Evolutionary conservation across 2,113 vertebrate species (phyloP).

Genomic region (Tragelaphus scriptus): DNA sequence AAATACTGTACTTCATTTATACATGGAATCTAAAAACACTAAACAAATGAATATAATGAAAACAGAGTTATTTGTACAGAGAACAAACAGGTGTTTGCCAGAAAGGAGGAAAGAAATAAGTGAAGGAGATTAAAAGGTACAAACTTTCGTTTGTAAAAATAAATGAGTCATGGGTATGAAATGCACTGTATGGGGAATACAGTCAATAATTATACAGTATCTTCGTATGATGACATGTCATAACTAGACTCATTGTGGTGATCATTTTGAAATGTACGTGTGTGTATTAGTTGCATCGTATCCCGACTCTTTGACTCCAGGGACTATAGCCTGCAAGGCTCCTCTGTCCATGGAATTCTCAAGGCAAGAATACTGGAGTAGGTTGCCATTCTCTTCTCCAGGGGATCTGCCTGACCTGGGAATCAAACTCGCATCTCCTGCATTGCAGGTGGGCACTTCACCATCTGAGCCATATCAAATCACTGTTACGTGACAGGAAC

Average conservation of each 20-base stretch:
- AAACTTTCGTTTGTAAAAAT: neutral
- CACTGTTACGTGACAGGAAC: neutral
- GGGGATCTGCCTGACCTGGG: neutral
- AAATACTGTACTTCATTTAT: neutral
- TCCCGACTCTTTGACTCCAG: neutral
- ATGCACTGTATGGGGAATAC: neutral
- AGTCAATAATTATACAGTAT: neutral
- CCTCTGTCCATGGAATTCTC: neutral
- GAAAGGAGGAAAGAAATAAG: neutral
- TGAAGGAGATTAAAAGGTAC: neutral
- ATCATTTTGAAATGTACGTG: neutral
- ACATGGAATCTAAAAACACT: neutral
- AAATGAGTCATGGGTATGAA: neutral
- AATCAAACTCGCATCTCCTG: neutral
- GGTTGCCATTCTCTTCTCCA: neutral
- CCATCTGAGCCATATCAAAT: neutral
- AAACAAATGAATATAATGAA: neutral
- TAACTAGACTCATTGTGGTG: neutral
- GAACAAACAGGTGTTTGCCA: neutral
- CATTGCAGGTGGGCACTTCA: neutral
- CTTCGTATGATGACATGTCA: neutral
- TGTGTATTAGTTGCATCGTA: neutral
- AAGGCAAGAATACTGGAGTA: neutral
- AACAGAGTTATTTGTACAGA: neutral
- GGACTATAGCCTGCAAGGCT: neutral